Evolutionary conservation across 2,888 invertebrate species (phyloP), one percentile per base, ranked within the genome.

Genomic region (Thereva unica): DNA sequence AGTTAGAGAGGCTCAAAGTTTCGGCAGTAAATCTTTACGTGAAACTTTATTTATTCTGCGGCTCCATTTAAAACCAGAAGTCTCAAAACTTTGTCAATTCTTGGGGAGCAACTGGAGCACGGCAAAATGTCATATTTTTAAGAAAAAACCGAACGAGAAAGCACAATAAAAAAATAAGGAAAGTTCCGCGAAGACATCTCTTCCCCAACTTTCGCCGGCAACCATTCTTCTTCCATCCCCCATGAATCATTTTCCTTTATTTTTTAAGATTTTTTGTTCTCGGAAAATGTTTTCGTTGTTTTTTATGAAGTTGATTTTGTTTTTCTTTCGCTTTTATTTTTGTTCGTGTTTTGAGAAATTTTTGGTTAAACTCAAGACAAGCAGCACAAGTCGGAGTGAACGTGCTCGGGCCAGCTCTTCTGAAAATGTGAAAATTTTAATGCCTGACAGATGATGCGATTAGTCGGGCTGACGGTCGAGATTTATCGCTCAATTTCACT

Each of bases 401-500:
- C 61, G 61, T 61, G 61, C 61, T 50, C 34, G 41, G 38, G 5
- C 50, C 38, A 50, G 50, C 38, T 50, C 50, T 64, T 64, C 54
- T 37, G 45, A 54, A 64, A 44, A 64, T 45, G 42, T 45, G 53
- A 64, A 64, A 64, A 54, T 64, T 66, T 67, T 69, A 69, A 68
- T 69, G 54, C 66, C 64, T 67, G 69, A 69, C 69, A 69, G 69
- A 69, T 69, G 69, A 66, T 67, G 68, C 52, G 68, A 68, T 68
- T 69, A 69, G 68, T 64, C 53, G 40, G 54, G 53, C 64, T 64
- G 64, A 64, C 64, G 54, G 64, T 40, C 40, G 34, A 64, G 64
- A 64, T 64, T 64, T 64, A 64, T 64, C 12, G 64, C 45, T 54
- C 54, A 64, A 64, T 64, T 64, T 64, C 37, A 64, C 64, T 64